These are phyloP conservation scores for Tetropium fuscum DNA, from an alignment of 2,888 invertebrate species.

Conservation along the genomic window DNA sequence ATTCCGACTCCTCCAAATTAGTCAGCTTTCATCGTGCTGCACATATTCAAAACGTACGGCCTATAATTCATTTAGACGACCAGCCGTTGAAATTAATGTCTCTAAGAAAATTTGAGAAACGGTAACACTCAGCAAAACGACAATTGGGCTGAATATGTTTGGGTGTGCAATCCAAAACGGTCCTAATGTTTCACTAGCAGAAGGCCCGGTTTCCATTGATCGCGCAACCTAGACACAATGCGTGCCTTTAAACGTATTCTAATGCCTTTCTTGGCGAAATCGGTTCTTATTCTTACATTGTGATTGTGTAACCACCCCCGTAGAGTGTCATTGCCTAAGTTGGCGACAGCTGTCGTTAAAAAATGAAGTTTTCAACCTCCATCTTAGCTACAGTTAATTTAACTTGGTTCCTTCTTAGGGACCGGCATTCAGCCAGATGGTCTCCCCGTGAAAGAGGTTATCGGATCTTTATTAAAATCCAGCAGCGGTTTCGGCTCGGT, in stretches of 20 bases:
- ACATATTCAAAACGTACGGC: slow-evolving; percentile 46
- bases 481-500: slow-evolving; percentile 24
- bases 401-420: slow-evolving; percentile 57
- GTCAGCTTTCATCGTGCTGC: slow-evolving; percentile 49
- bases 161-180: slow-evolving; percentile 23
- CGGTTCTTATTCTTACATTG: slow-evolving; percentile 62
- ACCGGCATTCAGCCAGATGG: slow-evolving; percentile 46
- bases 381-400: slow-evolving; percentile 68
- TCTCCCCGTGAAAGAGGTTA: slow-evolving; percentile 46
- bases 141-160: slow-evolving; percentile 49
- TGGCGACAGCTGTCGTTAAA: slow-evolving; percentile 64
- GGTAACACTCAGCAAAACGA: slow-evolving; percentile 53
- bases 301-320: slow-evolving; percentile 67
- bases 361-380: slow-evolving; percentile 67
- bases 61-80: slow-evolving; percentile 55
- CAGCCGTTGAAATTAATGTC: slow-evolving; percentile 44
- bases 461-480: slow-evolving; percentile 47
- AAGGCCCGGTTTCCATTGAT: slow-evolving; percentile 12
- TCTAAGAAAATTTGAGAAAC: slow-evolving; percentile 51
- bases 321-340: slow-evolving; percentile 61
- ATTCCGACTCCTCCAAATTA: slow-evolving; percentile 50
- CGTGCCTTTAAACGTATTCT: slow-evolving; percentile 61
- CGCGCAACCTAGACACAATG: slow-evolving; percentile 47
- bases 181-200: slow-evolving; percentile 11
- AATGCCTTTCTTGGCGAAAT: slow-evolving; percentile 60